Conservation (phyloP, 1,140 invertebrate genomes). For the Battus philenor region DNA sequence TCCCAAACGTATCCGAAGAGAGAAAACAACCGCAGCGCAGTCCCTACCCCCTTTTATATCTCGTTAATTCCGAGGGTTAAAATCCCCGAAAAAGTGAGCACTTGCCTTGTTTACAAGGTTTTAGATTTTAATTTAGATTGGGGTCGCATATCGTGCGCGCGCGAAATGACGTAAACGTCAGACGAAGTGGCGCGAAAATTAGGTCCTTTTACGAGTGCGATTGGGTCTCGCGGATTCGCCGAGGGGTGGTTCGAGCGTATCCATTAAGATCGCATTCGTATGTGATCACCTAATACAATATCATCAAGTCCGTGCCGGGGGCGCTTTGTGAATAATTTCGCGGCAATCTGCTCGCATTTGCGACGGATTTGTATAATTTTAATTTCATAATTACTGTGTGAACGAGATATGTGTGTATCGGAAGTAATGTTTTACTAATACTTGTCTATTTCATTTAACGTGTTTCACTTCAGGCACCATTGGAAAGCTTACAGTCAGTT, state of each 20-base stretch:
- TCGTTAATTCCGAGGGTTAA: slow-evolving; percentile 74
- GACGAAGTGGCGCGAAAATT: slow-evolving; percentile 29
- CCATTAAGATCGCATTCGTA: slow-evolving; percentile 76
- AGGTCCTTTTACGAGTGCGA: slow-evolving; percentile 30
- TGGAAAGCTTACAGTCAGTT: no score
- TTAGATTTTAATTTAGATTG: slow-evolving; percentile 79
- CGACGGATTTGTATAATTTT: slow-evolving; percentile 55
- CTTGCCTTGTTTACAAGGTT: slow-evolving; percentile 78
- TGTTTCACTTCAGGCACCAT: no score
- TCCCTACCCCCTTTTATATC: slow-evolving; percentile 53
- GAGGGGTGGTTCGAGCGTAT: slow-evolving; percentile 41
- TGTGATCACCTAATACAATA: slow-evolving; percentile 77
- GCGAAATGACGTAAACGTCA: slow-evolving; percentile 50
- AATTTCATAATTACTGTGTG: slow-evolving; percentile 42
- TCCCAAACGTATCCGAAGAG: slow-evolving; percentile 32
- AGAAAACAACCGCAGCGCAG: slow-evolving; percentile 42
- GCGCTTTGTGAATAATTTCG: slow-evolving; percentile 72
- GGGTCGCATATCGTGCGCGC: slow-evolving; percentile 37
- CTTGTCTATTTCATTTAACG: no score
- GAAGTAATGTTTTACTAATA: no score
- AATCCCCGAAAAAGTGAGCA: slow-evolving; percentile 78
- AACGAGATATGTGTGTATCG: no score
- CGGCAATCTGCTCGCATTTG: slow-evolving; percentile 69
- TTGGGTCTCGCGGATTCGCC: slow-evolving; percentile 30
- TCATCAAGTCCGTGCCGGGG: slow-evolving; percentile 67